phyloP scores from a whole-genome alignment of 1,140 invertebrate species.

The Stenopsyche tienmushanensis region DNA sequence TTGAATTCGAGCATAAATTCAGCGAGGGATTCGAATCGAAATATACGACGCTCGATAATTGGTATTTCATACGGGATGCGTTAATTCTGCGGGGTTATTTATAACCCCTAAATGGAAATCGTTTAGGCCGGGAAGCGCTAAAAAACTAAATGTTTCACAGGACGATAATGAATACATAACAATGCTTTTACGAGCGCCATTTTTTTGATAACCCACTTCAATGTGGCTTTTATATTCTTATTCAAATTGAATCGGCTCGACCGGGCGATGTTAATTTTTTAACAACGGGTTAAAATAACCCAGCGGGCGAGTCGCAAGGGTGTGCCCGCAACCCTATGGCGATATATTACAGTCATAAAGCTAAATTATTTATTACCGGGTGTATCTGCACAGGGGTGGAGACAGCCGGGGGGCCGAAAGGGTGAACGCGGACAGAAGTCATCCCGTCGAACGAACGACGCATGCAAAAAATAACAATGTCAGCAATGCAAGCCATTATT shows the following conservation, averaged over 20 bases:
- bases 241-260: conserved; percentile 40
- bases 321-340: neutral
- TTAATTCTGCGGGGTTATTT: no score
- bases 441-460: no score
- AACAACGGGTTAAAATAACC: conserved; percentile 38
- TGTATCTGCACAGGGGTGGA: conserved; percentile 1
- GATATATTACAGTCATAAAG: conserved; percentile 38
- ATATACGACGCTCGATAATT: neutral
- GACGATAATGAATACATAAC: conserved; percentile 40
- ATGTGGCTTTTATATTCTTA: conserved; percentile 37
- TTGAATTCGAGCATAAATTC: no score
- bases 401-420: neutral
- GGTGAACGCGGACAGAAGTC: neutral
- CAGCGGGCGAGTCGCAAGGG: conserved; percentile 20
- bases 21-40: neutral
- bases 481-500: no score
- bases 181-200: conserved; percentile 37
- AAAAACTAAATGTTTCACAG: conserved; percentile 33
- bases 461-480: no score
- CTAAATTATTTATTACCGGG: conserved; percentile 40
- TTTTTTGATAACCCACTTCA: conserved; percentile 30
- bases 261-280: conserved; percentile 39
- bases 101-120: no score
- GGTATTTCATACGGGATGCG: no score
- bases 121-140: no score